A percentile compares a stretch with the other conserved stretches of the same genome.
Evolutionary conservation across 1,140 invertebrate genomes (phyloP).

Genomic region (Apis laboriosa): DNA sequence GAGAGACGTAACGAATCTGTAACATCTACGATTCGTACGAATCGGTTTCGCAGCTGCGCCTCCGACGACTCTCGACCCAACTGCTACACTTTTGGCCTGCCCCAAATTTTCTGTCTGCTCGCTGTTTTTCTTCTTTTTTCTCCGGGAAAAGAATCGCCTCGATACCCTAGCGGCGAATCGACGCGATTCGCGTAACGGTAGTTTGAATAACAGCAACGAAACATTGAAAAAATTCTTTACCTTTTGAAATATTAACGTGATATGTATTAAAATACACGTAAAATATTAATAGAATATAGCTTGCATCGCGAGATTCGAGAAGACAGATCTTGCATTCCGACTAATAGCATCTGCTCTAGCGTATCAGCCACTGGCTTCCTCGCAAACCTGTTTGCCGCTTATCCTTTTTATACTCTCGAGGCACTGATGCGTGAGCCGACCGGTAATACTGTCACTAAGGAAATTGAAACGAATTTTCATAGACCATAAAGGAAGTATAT

Average conservation of each 20-base stretch:
- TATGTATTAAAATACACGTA: too few species aligned
- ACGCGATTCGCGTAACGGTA: neutral
- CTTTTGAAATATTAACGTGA: neutral
- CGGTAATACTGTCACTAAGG: conserved; percentile 34
- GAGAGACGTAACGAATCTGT: conserved; percentile 54
- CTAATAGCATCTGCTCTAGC: conserved; percentile 30
- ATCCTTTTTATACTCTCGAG: conserved; percentile 30
- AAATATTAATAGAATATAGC: neutral
- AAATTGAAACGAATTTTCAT: conserved; percentile 50
- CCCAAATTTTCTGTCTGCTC: neutral
- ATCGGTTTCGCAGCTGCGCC: conserved; percentile 37
- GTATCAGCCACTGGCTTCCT: conserved; percentile 28
- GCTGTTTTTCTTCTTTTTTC: neutral
- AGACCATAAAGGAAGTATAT: conserved; percentile 42
- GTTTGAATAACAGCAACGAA: neutral
- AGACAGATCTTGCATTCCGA: conserved; percentile 5
- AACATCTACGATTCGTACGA: conserved; percentile 51
- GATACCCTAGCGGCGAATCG: neutral
- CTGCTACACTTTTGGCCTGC: conserved; percentile 7
- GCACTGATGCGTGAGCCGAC: conserved; percentile 43
- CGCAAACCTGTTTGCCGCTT: conserved; percentile 47
- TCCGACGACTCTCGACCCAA: conserved; percentile 13
- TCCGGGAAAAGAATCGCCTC: neutral
- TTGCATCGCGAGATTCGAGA: neutral
- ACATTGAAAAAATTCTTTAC: too few species aligned